A percentile compares a stretch with the other conserved stretches of the same genome.
Conservation (phyloP, 2,888 invertebrate species). For the Agrotis segetum region DNA sequence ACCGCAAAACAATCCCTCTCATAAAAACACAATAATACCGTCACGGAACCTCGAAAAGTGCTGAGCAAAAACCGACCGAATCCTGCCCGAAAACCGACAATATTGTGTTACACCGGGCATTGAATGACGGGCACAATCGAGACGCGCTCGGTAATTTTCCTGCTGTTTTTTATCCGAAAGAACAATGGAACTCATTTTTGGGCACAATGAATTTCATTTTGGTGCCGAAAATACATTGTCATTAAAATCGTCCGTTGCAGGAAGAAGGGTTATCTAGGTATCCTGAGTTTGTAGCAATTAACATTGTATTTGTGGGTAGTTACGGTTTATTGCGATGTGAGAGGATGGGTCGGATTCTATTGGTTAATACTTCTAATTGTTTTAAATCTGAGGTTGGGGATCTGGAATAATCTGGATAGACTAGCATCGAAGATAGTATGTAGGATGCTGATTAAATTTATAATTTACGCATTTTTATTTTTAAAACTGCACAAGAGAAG, state of each 20-base stretch:
- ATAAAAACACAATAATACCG: conserved; percentile 53
- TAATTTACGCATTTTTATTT: neutral
- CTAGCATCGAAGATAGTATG: neutral
- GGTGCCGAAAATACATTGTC: conserved; percentile 83
- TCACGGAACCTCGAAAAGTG: conserved; percentile 48
- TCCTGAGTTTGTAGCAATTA: conserved; percentile 51
- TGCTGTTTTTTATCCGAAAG: conserved; percentile 84
- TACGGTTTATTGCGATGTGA: conserved; percentile 9
- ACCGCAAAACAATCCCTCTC: conserved; percentile 32
- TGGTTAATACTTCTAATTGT: conserved; percentile 13
- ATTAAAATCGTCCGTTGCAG: conserved; percentile 79
- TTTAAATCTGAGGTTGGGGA: conserved; percentile 4
- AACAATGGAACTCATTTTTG: conserved; percentile 88
- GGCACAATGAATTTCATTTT: conserved; percentile 87
- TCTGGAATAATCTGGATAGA: conserved; percentile 1
- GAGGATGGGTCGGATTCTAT: neutral
- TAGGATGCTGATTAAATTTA: neutral
- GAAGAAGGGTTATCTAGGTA: conserved; percentile 32
- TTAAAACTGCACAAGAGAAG: neutral
- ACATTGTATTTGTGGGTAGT: conserved; percentile 22
- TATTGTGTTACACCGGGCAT: conserved; percentile 80
- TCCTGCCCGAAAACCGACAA: conserved; percentile 73
- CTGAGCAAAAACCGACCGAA: conserved; percentile 62
- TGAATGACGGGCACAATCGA: conserved; percentile 82
- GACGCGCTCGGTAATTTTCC: conserved; percentile 86